Evolutionary conservation across 2,113 vertebrate species (phyloP).

Genomic region (Pardalotus punctatus): DNA sequence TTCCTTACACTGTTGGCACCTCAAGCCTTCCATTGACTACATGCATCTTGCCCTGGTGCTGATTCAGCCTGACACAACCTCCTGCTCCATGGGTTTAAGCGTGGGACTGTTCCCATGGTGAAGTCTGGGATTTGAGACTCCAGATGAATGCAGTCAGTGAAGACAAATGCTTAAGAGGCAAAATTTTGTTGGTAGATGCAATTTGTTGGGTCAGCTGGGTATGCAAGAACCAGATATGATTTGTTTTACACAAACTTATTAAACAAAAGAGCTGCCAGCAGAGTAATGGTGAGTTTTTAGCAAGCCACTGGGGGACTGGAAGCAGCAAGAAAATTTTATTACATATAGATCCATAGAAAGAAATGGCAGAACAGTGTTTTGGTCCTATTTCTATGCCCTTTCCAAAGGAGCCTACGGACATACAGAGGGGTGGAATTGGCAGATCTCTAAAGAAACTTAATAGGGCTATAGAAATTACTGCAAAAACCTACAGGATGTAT

Average conservation of each 20-base stretch:
- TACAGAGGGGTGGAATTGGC: background rate
- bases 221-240: background rate
- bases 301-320: background rate
- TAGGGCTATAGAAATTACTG: slow-evolving; percentile 1
- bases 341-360: background rate
- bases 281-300: background rate
- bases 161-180: background rate
- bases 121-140: background rate
- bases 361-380: background rate
- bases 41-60: rapidly evolving
- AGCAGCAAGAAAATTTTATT: background rate
- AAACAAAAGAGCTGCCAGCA: background rate
- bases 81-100: rapidly evolving
- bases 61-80: background rate
- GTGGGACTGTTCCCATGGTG: rapidly evolving
- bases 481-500: background rate
- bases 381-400: background rate
- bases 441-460: background rate
- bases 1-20: background rate
- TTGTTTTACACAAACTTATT: background rate
- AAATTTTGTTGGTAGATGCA: background rate
- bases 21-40: background rate
- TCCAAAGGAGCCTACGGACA: background rate
- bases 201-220: rapidly evolving
- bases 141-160: background rate